A percentile compares a stretch with the other conserved stretches of the same genome.
Conservation (phyloP, 1,140 invertebrate genomes). For the Argopecten irradians region DNA sequence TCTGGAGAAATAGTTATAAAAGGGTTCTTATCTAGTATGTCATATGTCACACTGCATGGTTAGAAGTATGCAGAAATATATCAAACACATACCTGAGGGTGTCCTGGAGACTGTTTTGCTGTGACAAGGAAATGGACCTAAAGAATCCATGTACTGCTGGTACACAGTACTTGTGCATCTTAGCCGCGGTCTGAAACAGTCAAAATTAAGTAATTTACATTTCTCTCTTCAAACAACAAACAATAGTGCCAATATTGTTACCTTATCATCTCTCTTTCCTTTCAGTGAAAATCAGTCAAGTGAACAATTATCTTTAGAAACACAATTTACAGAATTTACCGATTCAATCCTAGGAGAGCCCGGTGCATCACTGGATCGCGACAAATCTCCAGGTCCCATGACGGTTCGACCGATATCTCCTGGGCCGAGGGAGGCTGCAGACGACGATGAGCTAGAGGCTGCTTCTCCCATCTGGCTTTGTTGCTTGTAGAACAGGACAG, state of each 20-base stretch:
- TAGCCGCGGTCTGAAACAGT: conserved; percentile 61
- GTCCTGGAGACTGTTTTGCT: conserved; percentile 97
- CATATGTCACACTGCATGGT: neutral
- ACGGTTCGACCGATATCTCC: conserved; percentile 38
- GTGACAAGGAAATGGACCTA: conserved; percentile 91
- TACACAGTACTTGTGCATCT: conserved; percentile 86
- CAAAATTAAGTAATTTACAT: conserved; percentile 25
- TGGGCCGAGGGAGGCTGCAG: conserved; percentile 25
- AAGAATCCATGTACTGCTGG: conserved; percentile 97
- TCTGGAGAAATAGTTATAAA: too few species aligned
- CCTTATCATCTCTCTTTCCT: too few species aligned
- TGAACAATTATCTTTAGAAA: too few species aligned
- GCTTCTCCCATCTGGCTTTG: conserved; percentile 68
- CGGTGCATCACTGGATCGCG: conserved; percentile 20
- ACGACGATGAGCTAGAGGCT: conserved; percentile 18
- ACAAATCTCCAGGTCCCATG: neutral
- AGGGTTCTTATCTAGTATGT: too few species aligned
- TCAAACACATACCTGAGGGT: conserved; percentile 88
- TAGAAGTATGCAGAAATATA: too few species aligned
- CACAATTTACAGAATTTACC: too few species aligned
- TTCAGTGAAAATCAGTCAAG: too few species aligned
- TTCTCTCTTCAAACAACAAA: neutral
- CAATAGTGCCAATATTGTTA: neutral
- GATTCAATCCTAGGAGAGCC: conserved; percentile 48
- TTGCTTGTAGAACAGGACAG: conserved; percentile 93